Base-by-base conservation (phyloP, 2,888 invertebrate genomes). In the Torymus texanus region DNA sequence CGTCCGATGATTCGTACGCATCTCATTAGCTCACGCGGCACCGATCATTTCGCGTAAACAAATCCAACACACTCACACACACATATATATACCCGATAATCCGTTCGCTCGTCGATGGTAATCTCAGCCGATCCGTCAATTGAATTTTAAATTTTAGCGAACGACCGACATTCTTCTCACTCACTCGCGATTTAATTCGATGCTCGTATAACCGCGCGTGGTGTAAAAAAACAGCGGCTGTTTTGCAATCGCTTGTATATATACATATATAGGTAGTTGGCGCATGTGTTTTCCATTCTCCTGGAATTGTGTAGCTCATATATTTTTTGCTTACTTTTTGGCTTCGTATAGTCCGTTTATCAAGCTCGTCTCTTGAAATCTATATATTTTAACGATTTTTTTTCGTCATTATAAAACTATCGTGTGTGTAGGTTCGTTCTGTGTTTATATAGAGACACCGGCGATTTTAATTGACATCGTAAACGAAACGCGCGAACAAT, bases 51-150 rank as follows among this genome's bases (percentile, higher is more conserved):
- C 62, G 13, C 53, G 41, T 67, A 62, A 70, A 65, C 70, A 75
- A 79, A 75, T 79, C 65, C 58, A 51, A 8, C 10, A 56, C 50
- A 11, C 29, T 59, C 66, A 56, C 18, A 65, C 41, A 21, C 29
- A 59, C 66, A 56, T 14, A 65, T 8, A 21, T 14, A 3, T 21
- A 13, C 0, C 8, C 56, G 65, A 79, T 72, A 72, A 75, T 80
- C 76, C 65, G 61, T 79, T 79, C 71, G 71, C 24, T 62, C 18
- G 59, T 53, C 56, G 62, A 70, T 74, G 50, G 18, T 63, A 58
- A 74, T 79, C 51, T 74, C 24, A 13, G 12, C 51, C 24, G 56
- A 74, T 70, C 70, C 70, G 75, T 76, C 79, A 62, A 76, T 76
- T 76, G 56, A 76, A 76, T 73, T 73, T 77, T 53, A 63, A 63